phyloP scores from a whole-genome alignment of 2,797 vertebrate genomes.

The Eremophila alpestris region DNA sequence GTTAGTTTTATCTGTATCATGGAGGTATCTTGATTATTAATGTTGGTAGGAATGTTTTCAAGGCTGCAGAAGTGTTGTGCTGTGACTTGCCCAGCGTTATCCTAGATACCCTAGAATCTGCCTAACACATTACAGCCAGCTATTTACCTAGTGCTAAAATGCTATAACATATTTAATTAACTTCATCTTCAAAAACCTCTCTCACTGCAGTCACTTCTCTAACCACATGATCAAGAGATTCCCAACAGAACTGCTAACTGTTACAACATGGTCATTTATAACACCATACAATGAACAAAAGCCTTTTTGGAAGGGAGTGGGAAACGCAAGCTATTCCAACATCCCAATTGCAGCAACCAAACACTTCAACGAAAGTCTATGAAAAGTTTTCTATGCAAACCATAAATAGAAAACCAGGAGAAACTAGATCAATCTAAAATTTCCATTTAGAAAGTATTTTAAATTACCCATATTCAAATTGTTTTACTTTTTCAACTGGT shows the following conservation, averaged over 20 bases:
- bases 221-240: neutral
- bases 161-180: neutral
- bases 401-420: neutral
- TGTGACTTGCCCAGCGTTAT: constrained; percentile 23
- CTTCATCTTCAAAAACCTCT: neutral
- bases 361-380: neutral
- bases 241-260: neutral
- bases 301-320: neutral
- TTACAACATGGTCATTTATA: neutral
- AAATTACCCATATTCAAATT: neutral
- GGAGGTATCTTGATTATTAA: constrained; percentile 43
- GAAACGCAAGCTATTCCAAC: neutral
- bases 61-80: constrained; percentile 7
- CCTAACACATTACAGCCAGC: neutral
- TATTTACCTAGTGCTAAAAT: neutral
- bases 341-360: neutral
- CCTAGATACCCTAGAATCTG: neutral
- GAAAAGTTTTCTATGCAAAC: neutral
- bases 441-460: neutral
- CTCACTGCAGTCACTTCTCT: neutral
- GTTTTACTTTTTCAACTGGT: neutral
- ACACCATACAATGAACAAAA: neutral
- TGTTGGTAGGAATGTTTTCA: constrained; percentile 26
- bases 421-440: neutral
- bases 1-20: constrained; percentile 41